Conservation (phyloP, 1,140 invertebrate species). For the Drosophila sechellia region DNA sequence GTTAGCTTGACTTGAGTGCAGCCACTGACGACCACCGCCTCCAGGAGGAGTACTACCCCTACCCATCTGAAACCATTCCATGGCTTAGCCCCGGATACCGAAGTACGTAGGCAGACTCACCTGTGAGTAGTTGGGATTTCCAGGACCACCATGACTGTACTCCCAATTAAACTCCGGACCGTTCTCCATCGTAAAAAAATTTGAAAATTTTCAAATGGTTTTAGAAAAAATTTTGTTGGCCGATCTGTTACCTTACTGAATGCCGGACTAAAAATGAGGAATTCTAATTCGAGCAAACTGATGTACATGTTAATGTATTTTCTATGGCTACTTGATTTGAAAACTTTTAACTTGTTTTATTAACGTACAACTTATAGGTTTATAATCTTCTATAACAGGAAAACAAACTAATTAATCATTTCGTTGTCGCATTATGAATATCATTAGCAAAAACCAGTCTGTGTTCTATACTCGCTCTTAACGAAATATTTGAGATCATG, state of each 20-base stretch:
- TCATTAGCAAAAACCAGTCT: slow-evolving; percentile 15
- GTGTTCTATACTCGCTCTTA: background rate
- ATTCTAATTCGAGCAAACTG: too few species aligned
- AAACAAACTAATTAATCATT: background rate
- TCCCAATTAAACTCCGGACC: slow-evolving; percentile 57
- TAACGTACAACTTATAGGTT: background rate
- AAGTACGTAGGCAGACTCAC: slow-evolving; percentile 11
- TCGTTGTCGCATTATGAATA: background rate
- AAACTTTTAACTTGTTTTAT: too few species aligned
- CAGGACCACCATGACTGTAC: slow-evolving; percentile 18
- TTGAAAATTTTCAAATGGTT: slow-evolving; percentile 22
- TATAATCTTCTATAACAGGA: background rate
- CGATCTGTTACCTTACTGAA: slow-evolving; percentile 34
- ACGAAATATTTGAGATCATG: background rate
- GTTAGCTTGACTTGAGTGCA: slow-evolving; percentile 59
- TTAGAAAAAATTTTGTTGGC: slow-evolving; percentile 28
- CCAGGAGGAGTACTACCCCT: slow-evolving; percentile 7
- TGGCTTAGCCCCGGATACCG: too few species aligned
- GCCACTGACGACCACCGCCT: slow-evolving; percentile 53
- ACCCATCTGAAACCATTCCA: slow-evolving; percentile 13
- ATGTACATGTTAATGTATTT: background rate
- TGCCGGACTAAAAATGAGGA: slow-evolving; percentile 37
- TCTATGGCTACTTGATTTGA: background rate
- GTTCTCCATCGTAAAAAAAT: slow-evolving; percentile 40
- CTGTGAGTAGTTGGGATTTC: slow-evolving; percentile 25